Conservation (phyloP, 2,888 invertebrate genomes). For the Agrenia bidenticulata region DNA sequence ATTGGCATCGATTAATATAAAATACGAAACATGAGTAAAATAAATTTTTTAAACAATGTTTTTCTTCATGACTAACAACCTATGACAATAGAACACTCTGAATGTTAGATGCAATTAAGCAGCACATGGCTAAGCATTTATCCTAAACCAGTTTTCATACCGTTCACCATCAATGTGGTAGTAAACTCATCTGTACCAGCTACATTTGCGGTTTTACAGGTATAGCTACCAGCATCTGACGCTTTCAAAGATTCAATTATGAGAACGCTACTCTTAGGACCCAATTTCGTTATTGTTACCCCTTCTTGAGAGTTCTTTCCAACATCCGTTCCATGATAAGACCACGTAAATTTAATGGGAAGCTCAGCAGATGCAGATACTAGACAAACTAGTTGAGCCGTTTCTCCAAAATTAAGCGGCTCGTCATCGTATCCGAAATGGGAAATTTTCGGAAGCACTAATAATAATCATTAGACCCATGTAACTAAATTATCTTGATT, state of each 20-base stretch:
- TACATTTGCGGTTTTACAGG: conserved; percentile 59
- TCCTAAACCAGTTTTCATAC: neutral
- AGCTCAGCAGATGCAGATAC: conserved; percentile 62
- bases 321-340: conserved; percentile 49
- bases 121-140: no score
- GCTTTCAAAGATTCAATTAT: conserved; percentile 53
- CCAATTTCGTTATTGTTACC: conserved; percentile 56
- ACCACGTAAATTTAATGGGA: conserved; percentile 55
- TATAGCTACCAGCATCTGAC: conserved; percentile 63
- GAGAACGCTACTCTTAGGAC: conserved; percentile 64
- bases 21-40: no score
- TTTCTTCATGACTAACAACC: no score
- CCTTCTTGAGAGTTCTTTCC: conserved; percentile 54
- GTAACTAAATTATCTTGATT: no score
- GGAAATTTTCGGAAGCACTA: conserved; percentile 57
- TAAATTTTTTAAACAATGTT: no score
- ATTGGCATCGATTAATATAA: no score
- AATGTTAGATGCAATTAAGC: no score
- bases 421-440: conserved; percentile 67
- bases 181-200: conserved; percentile 71
- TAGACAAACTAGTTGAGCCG: conserved; percentile 64
- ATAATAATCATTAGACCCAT: no score
- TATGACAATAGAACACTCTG: no score
- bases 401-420: conserved; percentile 73
- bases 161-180: conserved; percentile 73